Percentiles rank a stretch among this genome's conserved stretches.
Evolutionary conservation across 30 jellyfish, hydroid and myxozoan species (phyloP).

Genomic region (Hydra vulgaris): DNA sequence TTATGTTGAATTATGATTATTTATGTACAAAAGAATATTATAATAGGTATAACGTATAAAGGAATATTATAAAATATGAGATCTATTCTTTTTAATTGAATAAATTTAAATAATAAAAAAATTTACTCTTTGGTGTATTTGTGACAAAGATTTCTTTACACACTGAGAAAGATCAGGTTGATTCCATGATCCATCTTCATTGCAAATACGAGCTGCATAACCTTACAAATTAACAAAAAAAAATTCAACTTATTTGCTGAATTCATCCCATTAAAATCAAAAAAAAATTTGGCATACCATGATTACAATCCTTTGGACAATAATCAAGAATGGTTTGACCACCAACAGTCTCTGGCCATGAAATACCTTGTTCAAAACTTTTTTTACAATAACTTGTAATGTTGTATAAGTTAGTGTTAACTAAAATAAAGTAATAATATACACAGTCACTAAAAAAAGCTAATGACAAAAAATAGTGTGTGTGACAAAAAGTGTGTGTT

Average conservation of each 20-base stretch:
- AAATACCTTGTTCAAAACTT: slow-evolving; percentile 51
- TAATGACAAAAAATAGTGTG: not conserved
- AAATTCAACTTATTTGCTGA: not conserved
- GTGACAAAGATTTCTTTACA: not conserved
- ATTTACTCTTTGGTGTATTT: not conserved
- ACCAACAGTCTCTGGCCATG: slow-evolving; percentile 49
- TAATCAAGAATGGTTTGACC: slow-evolving; percentile 13
- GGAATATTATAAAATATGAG: no score
- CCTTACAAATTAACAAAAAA: slow-evolving; percentile 20
- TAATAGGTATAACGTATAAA: not conserved
- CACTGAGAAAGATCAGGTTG: slow-evolving; percentile 23
- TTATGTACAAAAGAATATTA: not conserved
- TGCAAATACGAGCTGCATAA: slow-evolving; percentile 8
- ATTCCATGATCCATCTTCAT: slow-evolving; percentile 13
- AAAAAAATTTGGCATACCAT: slow-evolving; percentile 1
- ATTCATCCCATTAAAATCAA: not conserved
- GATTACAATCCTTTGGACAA: slow-evolving; percentile 40
- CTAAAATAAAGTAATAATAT: slow-evolving; percentile 3
- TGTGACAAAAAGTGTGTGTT: no score
- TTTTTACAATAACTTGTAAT: slow-evolving; percentile 15
- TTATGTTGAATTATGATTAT: not conserved
- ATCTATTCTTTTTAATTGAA: no score
- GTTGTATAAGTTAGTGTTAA: not conserved
- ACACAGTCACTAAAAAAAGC: not conserved
- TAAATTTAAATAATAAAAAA: no score